Evolutionary conservation across 2,888 invertebrate species (phyloP).

Genomic region (Orthosia cruda): DNA sequence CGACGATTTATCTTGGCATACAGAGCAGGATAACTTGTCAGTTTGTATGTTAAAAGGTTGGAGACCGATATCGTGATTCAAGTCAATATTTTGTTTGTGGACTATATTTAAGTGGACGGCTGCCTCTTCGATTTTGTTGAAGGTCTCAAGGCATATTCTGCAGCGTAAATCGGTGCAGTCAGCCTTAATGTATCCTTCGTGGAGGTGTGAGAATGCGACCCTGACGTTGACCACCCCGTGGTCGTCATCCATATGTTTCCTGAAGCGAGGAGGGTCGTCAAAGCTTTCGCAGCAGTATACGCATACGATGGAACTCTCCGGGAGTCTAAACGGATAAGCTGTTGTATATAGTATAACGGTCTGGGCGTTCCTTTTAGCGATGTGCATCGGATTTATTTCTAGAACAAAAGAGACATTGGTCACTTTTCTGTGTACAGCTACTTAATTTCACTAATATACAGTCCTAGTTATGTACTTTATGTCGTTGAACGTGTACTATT

Average conservation of each 20-base stretch:
- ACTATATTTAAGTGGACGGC: slow-evolving; percentile 74
- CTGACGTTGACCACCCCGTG: slow-evolving; percentile 66
- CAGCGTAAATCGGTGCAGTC: slow-evolving; percentile 82
- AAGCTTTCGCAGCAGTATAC: slow-evolving; percentile 82
- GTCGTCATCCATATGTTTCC: slow-evolving; percentile 72
- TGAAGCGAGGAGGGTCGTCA: slow-evolving; percentile 71
- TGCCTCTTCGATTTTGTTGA: slow-evolving; percentile 69
- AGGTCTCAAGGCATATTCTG: slow-evolving; percentile 74
- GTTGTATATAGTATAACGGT: slow-evolving; percentile 82
- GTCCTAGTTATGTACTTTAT: slow-evolving; percentile 34
- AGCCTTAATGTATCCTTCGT: slow-evolving; percentile 73
- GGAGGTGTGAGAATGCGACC: slow-evolving; percentile 70
- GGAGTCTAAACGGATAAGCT: slow-evolving; percentile 84
- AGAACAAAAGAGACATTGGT: slow-evolving; percentile 83
- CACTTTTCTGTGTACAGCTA: slow-evolving; percentile 58
- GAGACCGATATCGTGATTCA: slow-evolving; percentile 77
- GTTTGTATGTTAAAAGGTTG: slow-evolving; percentile 79
- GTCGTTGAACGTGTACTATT: slow-evolving; percentile 5
- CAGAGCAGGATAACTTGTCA: slow-evolving; percentile 73
- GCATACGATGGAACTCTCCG: slow-evolving; percentile 81
- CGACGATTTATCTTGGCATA: slow-evolving; percentile 76
- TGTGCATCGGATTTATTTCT: slow-evolving; percentile 82
- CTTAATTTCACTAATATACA: slow-evolving; percentile 30
- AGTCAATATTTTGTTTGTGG: slow-evolving; percentile 74
- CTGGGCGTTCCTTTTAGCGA: slow-evolving; percentile 84